Evolutionary conservation across 2,888 invertebrate genomes (phyloP), one percentile per base, ranked within the genome.

Genomic region (Dicyrtoma fusca): DNA sequence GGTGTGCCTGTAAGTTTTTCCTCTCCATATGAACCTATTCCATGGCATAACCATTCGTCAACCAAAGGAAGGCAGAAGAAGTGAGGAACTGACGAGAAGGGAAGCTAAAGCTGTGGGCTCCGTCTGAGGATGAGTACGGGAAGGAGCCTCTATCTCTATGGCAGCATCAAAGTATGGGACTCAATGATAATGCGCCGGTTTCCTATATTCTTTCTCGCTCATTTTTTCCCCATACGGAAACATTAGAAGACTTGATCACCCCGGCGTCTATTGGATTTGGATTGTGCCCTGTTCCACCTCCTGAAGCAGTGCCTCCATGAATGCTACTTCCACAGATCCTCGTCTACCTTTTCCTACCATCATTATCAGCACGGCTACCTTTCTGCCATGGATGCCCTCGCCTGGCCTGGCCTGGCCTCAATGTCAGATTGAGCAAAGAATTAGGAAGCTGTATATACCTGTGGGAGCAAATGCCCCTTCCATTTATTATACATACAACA

Each of bases 1-100:
- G 34, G 34, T 34, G 34, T 34, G 34, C 8, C 34, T 8, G 34
- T 34, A 34, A n/a, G n/a, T n/a, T n/a, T n/a, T n/a, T n/a, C n/a
- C n/a, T n/a, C n/a, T 34, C 34, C 8, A 34, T 34, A 34, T 34
- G 4, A 34, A n/a, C n/a, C n/a, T 19, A 66, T 53, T 25, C 19
- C 53, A 53, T 55, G 42, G 26, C 66, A 66, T 66, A 66, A 66
- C 66, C 66, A 66, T 49, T 69, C 51, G 69, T 69, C 72, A 69
- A 72, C 44, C 61, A 69, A 69, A 71, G 61, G 61, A 59, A 51
- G 49, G 49, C 64, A 44, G 13, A 34, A 57, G 21, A 23, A 64
- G 21, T 26, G 26, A 51, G 57, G 63, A 21, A 69, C 34, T 34
- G 34, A 34, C 3, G 34, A 34, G 34, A 4, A 17, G 53, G 49